A percentile compares a stretch with the other conserved stretches of the same genome.
Conservation (phyloP, 2,797 vertebrate genomes). For the Sarcoramphus papa region DNA sequence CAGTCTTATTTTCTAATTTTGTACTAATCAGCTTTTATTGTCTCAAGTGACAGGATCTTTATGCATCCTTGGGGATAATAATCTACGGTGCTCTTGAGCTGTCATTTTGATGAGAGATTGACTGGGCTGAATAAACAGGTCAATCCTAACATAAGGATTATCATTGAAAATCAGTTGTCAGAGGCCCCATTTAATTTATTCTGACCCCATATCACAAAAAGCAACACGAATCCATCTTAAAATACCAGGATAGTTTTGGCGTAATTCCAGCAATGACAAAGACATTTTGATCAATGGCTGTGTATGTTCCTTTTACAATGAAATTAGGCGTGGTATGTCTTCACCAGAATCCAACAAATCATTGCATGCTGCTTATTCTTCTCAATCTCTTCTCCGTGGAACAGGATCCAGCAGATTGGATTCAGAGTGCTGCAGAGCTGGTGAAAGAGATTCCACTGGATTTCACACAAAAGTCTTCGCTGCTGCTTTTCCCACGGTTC, state of each 20-base stretch:
- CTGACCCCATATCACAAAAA: slow-evolving; percentile 45
- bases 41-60: slow-evolving; percentile 4
- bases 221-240: slow-evolving; percentile 30
- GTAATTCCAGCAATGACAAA: not conserved
- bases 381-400: not conserved
- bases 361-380: not conserved
- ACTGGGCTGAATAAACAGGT: slow-evolving; percentile 48
- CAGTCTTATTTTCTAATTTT: slow-evolving; percentile 6
- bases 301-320: not conserved
- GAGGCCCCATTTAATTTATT: slow-evolving; percentile 45
- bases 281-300: slow-evolving; percentile 45
- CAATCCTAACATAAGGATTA: slow-evolving; percentile 55
- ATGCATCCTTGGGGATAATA: slow-evolving; percentile 24
- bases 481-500: not conserved
- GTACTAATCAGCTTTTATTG: slow-evolving; percentile 10
- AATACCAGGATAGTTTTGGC: slow-evolving; percentile 3
- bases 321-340: slow-evolving; percentile 2
- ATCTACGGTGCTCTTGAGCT: not conserved
- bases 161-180: slow-evolving; percentile 50
- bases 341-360: slow-evolving; percentile 35
- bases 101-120: slow-evolving; percentile 24
- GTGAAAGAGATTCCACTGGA: not conserved
- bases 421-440: not conserved
- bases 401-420: not conserved
- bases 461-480: not conserved